These are phyloP conservation scores for Chloroceryle aenea DNA, from an alignment of 2,113 vertebrate genomes.

Conservation along the genomic window DNA sequence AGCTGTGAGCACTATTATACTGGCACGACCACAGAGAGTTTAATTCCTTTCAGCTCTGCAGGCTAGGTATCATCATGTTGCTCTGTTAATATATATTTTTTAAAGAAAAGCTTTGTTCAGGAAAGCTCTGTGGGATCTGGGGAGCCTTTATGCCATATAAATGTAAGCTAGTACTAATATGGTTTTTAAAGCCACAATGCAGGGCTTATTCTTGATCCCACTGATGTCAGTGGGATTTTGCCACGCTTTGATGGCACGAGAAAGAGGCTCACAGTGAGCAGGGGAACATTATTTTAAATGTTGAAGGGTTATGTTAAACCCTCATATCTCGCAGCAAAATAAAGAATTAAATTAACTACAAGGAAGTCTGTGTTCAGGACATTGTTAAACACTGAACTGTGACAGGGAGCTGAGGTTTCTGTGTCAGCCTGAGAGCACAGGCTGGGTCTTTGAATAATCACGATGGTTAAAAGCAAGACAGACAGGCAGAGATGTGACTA, in stretches of 20 bases:
- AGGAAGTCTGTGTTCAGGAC: neutral
- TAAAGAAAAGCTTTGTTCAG: neutral
- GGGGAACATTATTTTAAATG: neutral
- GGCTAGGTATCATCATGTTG: neutral
- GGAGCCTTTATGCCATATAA: neutral
- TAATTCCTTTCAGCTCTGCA: neutral
- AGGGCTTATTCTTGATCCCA: neutral
- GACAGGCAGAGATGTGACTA: accelerated
- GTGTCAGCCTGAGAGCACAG: neutral
- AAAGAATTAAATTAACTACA: neutral
- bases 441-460: neutral
- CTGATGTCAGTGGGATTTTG: neutral
- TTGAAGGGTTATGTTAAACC: neutral
- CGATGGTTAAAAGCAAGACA: neutral
- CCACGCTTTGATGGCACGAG: neutral
- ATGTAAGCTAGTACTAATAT: neutral
- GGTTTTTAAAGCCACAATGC: neutral
- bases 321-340: neutral
- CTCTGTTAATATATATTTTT: neutral
- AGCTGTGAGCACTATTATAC: neutral
- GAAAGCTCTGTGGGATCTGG: neutral
- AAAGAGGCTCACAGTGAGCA: neutral
- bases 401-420: neutral
- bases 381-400: neutral
- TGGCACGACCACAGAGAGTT: neutral